Evolutionary conservation across 2,797 vertebrate species (phyloP).

Genomic region (Staurois parvus): DNA sequence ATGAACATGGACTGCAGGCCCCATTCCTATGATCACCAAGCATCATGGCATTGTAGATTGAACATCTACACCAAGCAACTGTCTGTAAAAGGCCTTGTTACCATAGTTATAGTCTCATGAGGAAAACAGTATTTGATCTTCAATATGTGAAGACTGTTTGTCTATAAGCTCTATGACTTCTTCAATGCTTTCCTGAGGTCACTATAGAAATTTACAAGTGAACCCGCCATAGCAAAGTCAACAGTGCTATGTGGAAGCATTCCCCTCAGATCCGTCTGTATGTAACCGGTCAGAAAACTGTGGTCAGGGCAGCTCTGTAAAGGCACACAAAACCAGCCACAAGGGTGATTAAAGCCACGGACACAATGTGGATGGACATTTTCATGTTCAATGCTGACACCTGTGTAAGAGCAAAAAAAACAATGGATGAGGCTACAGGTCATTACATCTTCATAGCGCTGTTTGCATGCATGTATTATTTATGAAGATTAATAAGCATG

Average conservation of each 20-base stretch:
- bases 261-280: conserved; percentile 85
- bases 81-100: not conserved
- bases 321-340: conserved; percentile 86
- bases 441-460: too few species aligned
- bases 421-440: not conserved
- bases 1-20: too few species aligned
- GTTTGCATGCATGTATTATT: too few species aligned
- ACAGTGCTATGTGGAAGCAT: conserved; percentile 83
- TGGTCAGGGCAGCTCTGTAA: conserved; percentile 69
- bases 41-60: not conserved
- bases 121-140: not conserved
- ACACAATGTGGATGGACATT: conserved; percentile 76
- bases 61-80: too few species aligned
- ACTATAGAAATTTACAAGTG: conserved; percentile 79
- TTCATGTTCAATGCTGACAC: conserved; percentile 79
- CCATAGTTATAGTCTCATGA: too few species aligned
- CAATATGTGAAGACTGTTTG: not conserved
- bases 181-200: conserved; percentile 80
- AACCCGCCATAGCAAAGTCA: conserved; percentile 83
- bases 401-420: conserved; percentile 69
- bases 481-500: too few species aligned
- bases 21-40: not conserved
- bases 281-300: conserved; percentile 84
- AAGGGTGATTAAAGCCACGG: conserved; percentile 85
- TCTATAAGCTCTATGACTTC: conserved; percentile 32